phyloP scores from a whole-genome alignment of 2,888 invertebrate species.

The Orthonevra nobilis region DNA sequence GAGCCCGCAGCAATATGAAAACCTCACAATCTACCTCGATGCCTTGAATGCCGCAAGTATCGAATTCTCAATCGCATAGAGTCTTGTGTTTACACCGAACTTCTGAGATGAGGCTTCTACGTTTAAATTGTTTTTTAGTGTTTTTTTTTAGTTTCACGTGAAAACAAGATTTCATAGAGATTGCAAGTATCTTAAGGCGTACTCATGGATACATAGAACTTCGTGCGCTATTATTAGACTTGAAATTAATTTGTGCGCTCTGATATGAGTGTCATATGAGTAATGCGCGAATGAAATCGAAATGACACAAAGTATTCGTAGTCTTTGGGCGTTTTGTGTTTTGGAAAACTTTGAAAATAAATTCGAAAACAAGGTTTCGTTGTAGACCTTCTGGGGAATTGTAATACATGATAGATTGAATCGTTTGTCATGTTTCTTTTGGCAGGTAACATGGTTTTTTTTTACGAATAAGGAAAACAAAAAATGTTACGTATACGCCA shows the following conservation, averaged over 20 bases:
- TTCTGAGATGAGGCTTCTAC: slow-evolving; percentile 7
- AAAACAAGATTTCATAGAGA: slow-evolving; percentile 17
- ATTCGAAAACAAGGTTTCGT: neutral
- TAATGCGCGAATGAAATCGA: slow-evolving; percentile 13
- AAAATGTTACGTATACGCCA: too few relatives aligned
- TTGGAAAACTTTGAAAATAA: neutral
- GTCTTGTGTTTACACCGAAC: slow-evolving; percentile 25
- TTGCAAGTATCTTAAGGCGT: too few relatives aligned
- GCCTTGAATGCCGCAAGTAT: slow-evolving; percentile 50
- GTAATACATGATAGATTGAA: too few relatives aligned
- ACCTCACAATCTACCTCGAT: slow-evolving; percentile 45
- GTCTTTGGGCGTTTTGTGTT: too few relatives aligned
- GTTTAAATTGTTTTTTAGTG: slow-evolving; percentile 12
- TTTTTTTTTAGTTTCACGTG: slow-evolving; percentile 31
- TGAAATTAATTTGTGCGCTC: slow-evolving; percentile 25
- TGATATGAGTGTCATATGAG: slow-evolving; percentile 33
- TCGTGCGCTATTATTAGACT: slow-evolving; percentile 36
- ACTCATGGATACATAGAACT: neutral
- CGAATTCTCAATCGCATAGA: slow-evolving; percentile 30
- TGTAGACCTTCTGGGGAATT: too few relatives aligned
- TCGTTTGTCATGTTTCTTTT: too few relatives aligned
- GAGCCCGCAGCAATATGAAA: slow-evolving; percentile 21
- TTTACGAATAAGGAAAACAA: too few relatives aligned
- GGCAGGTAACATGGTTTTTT: too few relatives aligned
- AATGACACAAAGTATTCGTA: too few relatives aligned